Percentiles rank a stretch among this genome's conserved stretches.
phyloP scores from a whole-genome alignment of 2,797 vertebrate genomes.

The Lycodopsis pacificus region DNA sequence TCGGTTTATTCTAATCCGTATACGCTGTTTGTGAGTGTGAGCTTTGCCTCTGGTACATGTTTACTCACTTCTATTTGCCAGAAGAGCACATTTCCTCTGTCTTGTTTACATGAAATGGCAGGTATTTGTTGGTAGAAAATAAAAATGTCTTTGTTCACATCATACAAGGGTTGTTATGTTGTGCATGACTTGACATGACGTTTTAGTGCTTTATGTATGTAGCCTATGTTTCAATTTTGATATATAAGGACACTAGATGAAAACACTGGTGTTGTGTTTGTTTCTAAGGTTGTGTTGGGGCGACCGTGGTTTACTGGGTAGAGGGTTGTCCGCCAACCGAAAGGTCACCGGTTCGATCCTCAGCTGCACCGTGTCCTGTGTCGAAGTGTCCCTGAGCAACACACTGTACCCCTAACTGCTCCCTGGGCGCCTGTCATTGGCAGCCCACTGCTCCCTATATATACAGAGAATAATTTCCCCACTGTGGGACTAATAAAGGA shows the following conservation, averaged over 20 bases:
- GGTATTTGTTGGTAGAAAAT: conserved; percentile 1
- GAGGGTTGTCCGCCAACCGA: no score
- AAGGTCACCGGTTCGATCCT: no score
- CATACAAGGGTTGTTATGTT: neutral
- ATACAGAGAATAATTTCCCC: no score
- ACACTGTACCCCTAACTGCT: no score
- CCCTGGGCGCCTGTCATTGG: no score
- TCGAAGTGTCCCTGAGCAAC: no score
- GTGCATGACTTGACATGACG: neutral
- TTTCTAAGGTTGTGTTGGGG: neutral
- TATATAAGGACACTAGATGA: neutral
- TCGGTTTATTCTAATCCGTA: conserved; percentile 46
- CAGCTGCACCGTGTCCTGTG: no score
- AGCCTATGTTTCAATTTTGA: neutral
- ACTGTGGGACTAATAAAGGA: no score
- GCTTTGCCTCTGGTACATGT: conserved; percentile 4
- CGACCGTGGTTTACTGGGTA: no score
- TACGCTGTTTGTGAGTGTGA: conserved; percentile 11
- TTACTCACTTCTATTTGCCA: neutral
- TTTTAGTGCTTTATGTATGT: neutral
- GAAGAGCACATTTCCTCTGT: neutral
- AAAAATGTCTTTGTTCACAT: conserved; percentile 9
- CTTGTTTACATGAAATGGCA: neutral
- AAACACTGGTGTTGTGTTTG: neutral
- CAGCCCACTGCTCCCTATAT: no score